A percentile compares a stretch with the other conserved stretches of the same genome.
Evolutionary conservation across 1,140 invertebrate species (phyloP).

Genomic region (Drosophila kepulauana): DNA sequence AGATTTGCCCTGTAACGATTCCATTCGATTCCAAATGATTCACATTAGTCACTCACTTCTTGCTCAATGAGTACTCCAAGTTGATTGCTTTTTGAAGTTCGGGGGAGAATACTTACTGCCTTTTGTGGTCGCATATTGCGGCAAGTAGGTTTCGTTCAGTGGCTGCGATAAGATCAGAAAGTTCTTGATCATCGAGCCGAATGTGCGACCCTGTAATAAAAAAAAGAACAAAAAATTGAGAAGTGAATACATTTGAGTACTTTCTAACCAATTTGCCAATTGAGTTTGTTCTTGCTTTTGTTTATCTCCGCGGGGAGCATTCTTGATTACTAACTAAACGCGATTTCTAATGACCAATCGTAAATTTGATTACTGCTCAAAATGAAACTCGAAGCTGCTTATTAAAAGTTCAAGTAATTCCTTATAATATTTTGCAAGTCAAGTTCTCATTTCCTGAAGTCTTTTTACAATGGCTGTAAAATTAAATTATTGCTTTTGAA

Average conservation of each 20-base stretch:
- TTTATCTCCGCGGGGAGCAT: neutral
- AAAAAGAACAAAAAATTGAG: no score
- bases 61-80: conserved; percentile 1
- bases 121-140: conserved; percentile 89
- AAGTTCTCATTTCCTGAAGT: no score
- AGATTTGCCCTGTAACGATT: conserved; percentile 85
- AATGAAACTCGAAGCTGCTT: no score
- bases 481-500: no score
- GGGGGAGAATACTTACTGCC: conserved; percentile 85
- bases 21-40: conserved; percentile 18
- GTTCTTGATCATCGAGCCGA: conserved; percentile 90
- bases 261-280: neutral
- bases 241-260: conserved; percentile 5
- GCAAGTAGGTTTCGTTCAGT: conserved; percentile 89
- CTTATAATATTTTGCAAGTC: no score
- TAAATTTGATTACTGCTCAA: no score
- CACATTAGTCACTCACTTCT: conserved; percentile 17
- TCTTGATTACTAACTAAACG: neutral
- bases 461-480: no score
- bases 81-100: neutral
- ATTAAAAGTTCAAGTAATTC: no score
- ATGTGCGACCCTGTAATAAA: conserved; percentile 90
- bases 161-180: conserved; percentile 88
- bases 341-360: no score
- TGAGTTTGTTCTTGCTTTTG: neutral